Evolutionary conservation across 2,113 vertebrate genomes (phyloP).

Genomic region (Prinia subflava): DNA sequence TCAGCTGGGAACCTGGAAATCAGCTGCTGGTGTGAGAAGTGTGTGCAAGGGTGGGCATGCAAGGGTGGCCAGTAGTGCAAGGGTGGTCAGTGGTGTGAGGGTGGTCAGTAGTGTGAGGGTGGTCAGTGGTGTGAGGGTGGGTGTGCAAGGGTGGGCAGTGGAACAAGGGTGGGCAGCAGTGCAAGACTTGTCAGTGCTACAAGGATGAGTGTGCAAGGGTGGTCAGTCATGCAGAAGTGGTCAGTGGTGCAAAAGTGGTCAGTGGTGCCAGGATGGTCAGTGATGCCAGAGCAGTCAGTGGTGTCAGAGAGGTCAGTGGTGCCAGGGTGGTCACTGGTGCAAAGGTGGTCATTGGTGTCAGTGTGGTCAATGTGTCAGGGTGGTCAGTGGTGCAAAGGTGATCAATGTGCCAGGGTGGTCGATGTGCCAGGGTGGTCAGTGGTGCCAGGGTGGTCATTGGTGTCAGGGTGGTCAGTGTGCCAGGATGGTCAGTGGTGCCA

Average conservation of each 20-base stretch:
- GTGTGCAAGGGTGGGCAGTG: too few relatives aligned
- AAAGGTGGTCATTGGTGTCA: fast-evolving
- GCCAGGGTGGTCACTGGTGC: fast-evolving
- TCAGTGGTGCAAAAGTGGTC: not conserved
- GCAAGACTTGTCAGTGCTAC: too few relatives aligned
- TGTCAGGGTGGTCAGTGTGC: fast-evolving
- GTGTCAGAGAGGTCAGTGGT: too few relatives aligned
- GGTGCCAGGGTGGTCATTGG: fast-evolving
- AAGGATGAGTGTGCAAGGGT: too few relatives aligned
- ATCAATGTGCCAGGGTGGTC: too few relatives aligned
- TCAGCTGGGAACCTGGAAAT: not conserved
- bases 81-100: fast-evolving
- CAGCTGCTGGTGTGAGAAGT: not conserved
- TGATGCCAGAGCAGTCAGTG: fast-evolving
- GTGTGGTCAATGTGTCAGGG: fast-evolving
- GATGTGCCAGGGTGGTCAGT: too few relatives aligned
- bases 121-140: fast-evolving
- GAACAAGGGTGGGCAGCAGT: too few relatives aligned
- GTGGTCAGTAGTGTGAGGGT: fast-evolving
- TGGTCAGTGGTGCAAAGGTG: too few relatives aligned
- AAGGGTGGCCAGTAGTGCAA: fast-evolving
- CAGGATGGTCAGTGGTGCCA: fast-evolving
- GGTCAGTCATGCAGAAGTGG: not conserved
- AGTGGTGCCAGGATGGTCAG: too few relatives aligned
- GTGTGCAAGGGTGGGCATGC: fast-evolving